Evolutionary conservation across 2,113 vertebrate genomes (phyloP), one percentile per base, ranked within the genome.

Genomic region (Eupsittula cactorum): DNA sequence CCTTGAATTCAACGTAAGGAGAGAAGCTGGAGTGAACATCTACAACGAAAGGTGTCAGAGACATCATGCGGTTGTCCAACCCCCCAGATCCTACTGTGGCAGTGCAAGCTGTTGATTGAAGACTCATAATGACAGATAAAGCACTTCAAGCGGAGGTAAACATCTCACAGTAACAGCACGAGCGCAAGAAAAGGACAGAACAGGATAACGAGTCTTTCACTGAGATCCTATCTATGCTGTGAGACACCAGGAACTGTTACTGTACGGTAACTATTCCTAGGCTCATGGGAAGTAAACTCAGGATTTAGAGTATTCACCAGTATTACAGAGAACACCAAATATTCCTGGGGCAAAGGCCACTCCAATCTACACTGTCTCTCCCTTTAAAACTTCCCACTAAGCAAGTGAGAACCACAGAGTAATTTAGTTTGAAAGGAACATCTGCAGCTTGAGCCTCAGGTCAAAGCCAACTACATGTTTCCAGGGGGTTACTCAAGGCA

Each of bases 1-100:
- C 99, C 82, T 97, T 98, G 97, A 99, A 99, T 91, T 99, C 99
- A 91, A 99, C 99, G 96, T 99, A 99, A 23, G 99, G 99, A 73
- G 98, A 98, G 91, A 99, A 99, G 77, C 99, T 99, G 90, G 98
- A 98, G 65, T 99, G 98, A 63, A 98, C 94, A 41, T 98, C 98
- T 98, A 97, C 95, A 97, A 97, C 10, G 78, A 64, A 59, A 90
- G 79, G 81, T 0, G 13, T 62, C 78, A 78, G 70, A 67, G 57
- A n/a, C 37, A 47, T 15, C 33, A 59, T 8, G 33, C 25, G 33
- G 24, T 13, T 3, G 6, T 46, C 44, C 62, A 69, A 33, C 20
- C 10, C n/a, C 41, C n/a, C 8, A 69, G 78, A 37, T 10, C 29
- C 74, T 65, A 15, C 50, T 21, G 31, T 3, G 37, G 39, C 5